Base-by-base conservation (phyloP, 2,113 vertebrate species). In the Pseudorectes ferrugineus region DNA sequence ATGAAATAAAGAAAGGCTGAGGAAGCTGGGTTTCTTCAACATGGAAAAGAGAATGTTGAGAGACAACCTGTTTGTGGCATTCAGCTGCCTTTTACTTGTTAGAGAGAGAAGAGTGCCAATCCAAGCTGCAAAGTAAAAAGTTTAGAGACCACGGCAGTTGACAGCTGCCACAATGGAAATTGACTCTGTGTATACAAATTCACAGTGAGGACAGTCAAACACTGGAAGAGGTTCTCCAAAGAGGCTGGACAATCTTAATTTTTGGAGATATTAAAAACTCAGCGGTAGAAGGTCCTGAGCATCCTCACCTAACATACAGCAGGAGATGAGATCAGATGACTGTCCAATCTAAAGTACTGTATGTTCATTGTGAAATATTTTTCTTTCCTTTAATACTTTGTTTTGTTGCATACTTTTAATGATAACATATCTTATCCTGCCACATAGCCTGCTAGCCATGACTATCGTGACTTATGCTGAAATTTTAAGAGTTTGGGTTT, bases 391-490 rank as follows among this genome's bases (percentile, higher is more conserved):
- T 35, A 70, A 65, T 65, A 31, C 1, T 87, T 81, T 43, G 8
- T 6, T 58, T 81, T 52, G 7, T 35, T 25, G 1, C 12, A 40
- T 54, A 35, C 6, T 33, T 72, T 68, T 65, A 68, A 68, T 40
- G 23, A 22, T 48, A 58, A 11, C 11, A 6, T 23, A 24, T 29
- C 36, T 73, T 88, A 70, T 62, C 17, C 29, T 93, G 35, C 15
- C 18, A 58, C 3, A 11, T 49, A 62, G 1, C 5, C 6, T 66
- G 12, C 7, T 84, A 45, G n/a, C 28, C 6, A 15, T 54, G 24
- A 20, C 15, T 66, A 26, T 24, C 0, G 0, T 55, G 24, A 63
- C 8, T 24, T 49, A 24, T 7, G 12, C 2, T n/a, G 31, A 85
- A 76, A 79, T 48, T 40, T 61, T 48, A 38, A 45, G 6, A 2